A percentile compares a stretch with the other conserved stretches of the same genome.
These are phyloP conservation scores for Euclidia mi DNA, from an alignment of 2,888 invertebrate genomes.

Conservation along the genomic window DNA sequence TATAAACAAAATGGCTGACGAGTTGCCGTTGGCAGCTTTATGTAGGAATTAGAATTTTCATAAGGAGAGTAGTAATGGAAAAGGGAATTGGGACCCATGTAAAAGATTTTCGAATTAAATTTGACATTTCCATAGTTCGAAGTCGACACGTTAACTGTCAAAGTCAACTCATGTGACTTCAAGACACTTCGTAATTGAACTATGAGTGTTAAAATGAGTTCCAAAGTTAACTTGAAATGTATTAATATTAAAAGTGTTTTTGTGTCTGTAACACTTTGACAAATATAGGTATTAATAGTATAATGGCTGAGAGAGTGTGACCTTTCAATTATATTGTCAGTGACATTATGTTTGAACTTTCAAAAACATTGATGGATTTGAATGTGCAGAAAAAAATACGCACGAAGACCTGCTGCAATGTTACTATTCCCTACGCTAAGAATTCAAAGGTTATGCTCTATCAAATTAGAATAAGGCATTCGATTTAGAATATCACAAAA, in stretches of 20 bases:
- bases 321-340: conserved; percentile 42
- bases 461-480: conserved; percentile 74
- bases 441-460: conserved; percentile 60
- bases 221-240: conserved; percentile 53
- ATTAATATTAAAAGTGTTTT: conserved; percentile 66
- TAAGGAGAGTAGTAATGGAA: conserved; percentile 48
- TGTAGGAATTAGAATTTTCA: conserved; percentile 32
- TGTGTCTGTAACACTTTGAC: conserved; percentile 79
- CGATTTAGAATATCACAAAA: conserved; percentile 82
- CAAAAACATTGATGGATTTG: too few species aligned
- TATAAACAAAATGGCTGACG: conserved; percentile 62
- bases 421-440: conserved; percentile 1
- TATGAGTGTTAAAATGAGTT: conserved; percentile 56
- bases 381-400: too few species aligned
- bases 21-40: conserved; percentile 49
- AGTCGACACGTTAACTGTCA: conserved; percentile 20
- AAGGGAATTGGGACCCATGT: conserved; percentile 78
- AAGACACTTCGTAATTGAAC: conserved; percentile 29
- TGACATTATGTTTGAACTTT: not conserved
- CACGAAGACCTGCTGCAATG: too few species aligned
- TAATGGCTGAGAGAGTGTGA: conserved; percentile 58
- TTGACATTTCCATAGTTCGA: conserved; percentile 37
- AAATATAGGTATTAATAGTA: conserved; percentile 68
- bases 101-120: conserved; percentile 62
- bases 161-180: conserved; percentile 14